Base-by-base conservation (phyloP, 2,797 vertebrate genomes). In the Lepilemur septentrionalis region DNA sequence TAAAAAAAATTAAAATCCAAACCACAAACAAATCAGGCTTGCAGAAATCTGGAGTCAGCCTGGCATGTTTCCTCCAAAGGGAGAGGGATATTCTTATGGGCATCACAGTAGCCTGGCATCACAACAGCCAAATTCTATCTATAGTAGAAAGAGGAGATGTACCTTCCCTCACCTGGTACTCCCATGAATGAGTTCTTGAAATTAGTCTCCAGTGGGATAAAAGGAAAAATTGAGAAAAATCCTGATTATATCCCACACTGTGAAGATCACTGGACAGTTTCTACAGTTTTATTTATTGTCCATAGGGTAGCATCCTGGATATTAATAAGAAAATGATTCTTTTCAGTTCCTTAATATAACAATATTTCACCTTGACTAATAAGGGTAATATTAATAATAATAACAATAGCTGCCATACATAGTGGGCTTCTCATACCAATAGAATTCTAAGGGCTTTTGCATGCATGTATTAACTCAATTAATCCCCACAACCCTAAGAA, bases 21-120 rank as follows among this genome's bases (percentile, higher is more conserved):
- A 50, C 50, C 48, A 80, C 79, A 95, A 97, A 97, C 95, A 98
- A 98, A 92, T 59, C 75, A 96, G 92, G 59, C 92, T 97, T 85
- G 57, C 81, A 93, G 94, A 83, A 98, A 97, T 97, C 50, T 93
- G 57, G 59, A 97, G 93, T 1, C 0, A 17, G 75, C 28, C 90
- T 95, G 89, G 76, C 90, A 76, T 6, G 5, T 43, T 91, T 97
- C 48, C 50, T 61, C 50, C 2, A 0, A 63, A 93, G 63, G 59
- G 32, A 84, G 85, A 46, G 35, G 9, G 41, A 23, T 70, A 72
- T 55, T 72, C 46, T 52, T 46, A 18, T 43, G 50, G 91, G 94
- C n/a, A 63, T 59, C 57, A 59, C 10, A 59, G 25, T 12, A 81
- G 32, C 50, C 84, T 75, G 30, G n/a, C 80, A 89, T 93, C 28